Evolutionary conservation across 2,797 vertebrate species (phyloP).

Genomic region (Amblyopsis hoosieri): DNA sequence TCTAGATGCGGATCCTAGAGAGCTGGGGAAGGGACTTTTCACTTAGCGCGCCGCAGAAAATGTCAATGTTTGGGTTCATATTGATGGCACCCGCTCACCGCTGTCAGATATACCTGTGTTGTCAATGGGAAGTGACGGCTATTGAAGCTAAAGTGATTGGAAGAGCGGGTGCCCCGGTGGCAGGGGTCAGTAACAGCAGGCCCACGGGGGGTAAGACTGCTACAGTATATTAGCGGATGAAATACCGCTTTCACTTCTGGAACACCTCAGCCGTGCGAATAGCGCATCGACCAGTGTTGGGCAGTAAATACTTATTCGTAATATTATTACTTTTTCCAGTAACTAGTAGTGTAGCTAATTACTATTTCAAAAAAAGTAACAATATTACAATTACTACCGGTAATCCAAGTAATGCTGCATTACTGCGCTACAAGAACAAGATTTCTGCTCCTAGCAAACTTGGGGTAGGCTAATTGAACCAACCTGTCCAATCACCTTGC

Average conservation of each 20-base stretch:
- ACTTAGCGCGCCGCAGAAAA: slow-evolving; percentile 71
- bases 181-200: slow-evolving; percentile 26
- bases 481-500: too few species aligned
- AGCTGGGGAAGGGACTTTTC: slow-evolving; percentile 62
- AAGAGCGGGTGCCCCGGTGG: slow-evolving; percentile 11
- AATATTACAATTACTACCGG: too few species aligned
- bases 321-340: too few species aligned
- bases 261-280: slow-evolving; percentile 24
- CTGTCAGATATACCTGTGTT: slow-evolving; percentile 63
- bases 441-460: too few species aligned
- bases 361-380: neutral
- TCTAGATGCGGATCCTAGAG: slow-evolving; percentile 64
- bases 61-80: slow-evolving; percentile 69
- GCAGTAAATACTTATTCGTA: too few species aligned
- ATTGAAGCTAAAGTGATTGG: slow-evolving; percentile 39
- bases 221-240: slow-evolving; percentile 11
- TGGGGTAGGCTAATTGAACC: too few species aligned
- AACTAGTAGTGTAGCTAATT: neutral
- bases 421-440: too few species aligned
- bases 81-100: slow-evolving; percentile 72
- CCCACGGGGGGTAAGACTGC: slow-evolving; percentile 20
- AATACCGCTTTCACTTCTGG: slow-evolving; percentile 23
- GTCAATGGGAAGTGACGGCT: slow-evolving; percentile 48
- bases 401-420: too few species aligned
- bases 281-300: slow-evolving; percentile 15